Evolutionary conservation across 2,797 vertebrate species (phyloP), one percentile per base, ranked within the genome.

Genomic region (Rhynchotus rufescens): DNA sequence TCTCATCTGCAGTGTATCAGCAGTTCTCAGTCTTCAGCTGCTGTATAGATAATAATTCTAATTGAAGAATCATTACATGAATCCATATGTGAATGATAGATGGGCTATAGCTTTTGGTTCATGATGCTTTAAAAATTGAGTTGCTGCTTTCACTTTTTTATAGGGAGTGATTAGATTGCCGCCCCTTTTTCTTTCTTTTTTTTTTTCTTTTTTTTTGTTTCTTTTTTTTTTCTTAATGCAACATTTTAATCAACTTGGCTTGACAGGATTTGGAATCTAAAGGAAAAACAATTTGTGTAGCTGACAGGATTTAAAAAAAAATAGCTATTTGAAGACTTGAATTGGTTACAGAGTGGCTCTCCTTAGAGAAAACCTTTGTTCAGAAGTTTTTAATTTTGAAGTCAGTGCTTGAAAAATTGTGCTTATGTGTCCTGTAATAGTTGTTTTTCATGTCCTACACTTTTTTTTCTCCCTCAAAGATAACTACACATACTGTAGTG

Each of bases 41-140:
- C 97, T 96, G 82, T 97, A 95, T 88, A 95, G 97, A 96, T 97
- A 96, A 97, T 97, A 97, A 95, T 96, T 96, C 95, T 97, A 97
- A 97, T 96, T 97, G 97, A 97, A 97, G 97, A 96, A 97, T 97
- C 97, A 96, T 97, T 96, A 94, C 94, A 93, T 89, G 94, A 94
- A 94, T 91, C 92, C 95, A 84, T 92, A 91, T 92, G 93, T 92
- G 95, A 95, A 79, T 96, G 95, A 96, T 96, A 95, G 95, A 92
- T 96, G 87, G 59, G 69, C 85, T 84, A 26, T 20, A 96, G 65
- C 66, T 75, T 77, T 96, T 95, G 89, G 80, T 89, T 95, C 64
- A 20, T 64, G 83, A 69, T 62, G 76, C 88, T 83, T 92, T 92
- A 92, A 94, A 95, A 92, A 91, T 20, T 49, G 80, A 93, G 88